Conservation (phyloP, 2,888 invertebrate genomes). For the Adineta ricciae region DNA sequence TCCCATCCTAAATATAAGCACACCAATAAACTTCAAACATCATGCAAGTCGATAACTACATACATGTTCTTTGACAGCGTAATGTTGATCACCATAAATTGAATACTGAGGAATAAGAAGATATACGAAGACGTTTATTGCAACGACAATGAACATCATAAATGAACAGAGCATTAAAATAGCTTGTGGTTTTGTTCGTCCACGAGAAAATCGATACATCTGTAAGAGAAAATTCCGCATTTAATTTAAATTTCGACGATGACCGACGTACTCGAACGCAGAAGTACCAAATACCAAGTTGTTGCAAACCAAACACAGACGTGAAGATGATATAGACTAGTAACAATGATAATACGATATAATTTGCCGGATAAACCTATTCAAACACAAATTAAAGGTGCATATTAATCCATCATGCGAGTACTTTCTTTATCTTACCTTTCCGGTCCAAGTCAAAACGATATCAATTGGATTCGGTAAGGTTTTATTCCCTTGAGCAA, state of each 20-base stretch:
- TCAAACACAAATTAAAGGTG: conserved; percentile 34
- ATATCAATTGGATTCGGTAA: conserved; percentile 50
- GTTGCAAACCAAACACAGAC: conserved; percentile 48
- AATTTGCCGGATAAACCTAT: conserved; percentile 50
- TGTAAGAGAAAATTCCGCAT: no score
- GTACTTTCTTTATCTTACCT: conserved; percentile 38
- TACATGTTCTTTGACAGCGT: conserved; percentile 34
- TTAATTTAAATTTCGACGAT: neutral
- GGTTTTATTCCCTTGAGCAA: conserved; percentile 44
- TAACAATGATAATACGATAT: conserved; percentile 46
- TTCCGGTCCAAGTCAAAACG: conserved; percentile 45
- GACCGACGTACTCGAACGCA: conserved; percentile 44
- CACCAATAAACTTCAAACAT: neutral
- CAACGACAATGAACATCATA: conserved; percentile 48
- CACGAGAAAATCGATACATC: conserved; percentile 49
- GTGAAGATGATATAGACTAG: conserved; percentile 48
- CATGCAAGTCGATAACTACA: neutral
- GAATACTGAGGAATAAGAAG: conserved; percentile 50
- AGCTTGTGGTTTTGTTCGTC: conserved; percentile 48
- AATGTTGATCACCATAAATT: conserved; percentile 50
- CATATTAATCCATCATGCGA: neutral
- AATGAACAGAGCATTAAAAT: conserved; percentile 49
- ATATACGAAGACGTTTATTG: conserved; percentile 50
- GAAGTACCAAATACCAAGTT: conserved; percentile 50
- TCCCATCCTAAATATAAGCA: neutral